Percentiles rank a stretch among this genome's conserved stretches.
phyloP scores from a whole-genome alignment of 2,888 invertebrate species.

The Diaphora mendica region DNA sequence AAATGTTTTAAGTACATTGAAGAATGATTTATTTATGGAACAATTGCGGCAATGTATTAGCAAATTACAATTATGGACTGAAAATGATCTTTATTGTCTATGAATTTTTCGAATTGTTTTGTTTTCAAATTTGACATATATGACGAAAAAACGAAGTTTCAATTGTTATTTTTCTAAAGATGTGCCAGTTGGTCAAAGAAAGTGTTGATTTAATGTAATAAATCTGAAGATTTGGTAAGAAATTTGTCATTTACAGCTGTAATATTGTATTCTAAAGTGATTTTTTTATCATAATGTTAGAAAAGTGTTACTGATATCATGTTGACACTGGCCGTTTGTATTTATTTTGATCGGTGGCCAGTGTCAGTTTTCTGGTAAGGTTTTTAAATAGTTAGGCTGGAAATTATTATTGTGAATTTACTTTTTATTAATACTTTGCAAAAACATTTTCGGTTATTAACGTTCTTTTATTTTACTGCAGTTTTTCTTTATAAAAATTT shows the following conservation, averaged over 20 bases:
- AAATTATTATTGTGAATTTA: constrained; percentile 43
- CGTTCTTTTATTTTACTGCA: not conserved
- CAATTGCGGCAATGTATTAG: constrained; percentile 23
- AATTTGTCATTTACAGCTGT: constrained; percentile 23
- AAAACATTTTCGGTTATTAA: constrained; percentile 30
- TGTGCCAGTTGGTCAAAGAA: constrained; percentile 72
- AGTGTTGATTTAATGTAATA: constrained; percentile 54
- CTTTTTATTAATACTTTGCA: constrained; percentile 38
- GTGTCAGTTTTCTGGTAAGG: constrained; percentile 53
- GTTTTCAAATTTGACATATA: constrained; percentile 64
- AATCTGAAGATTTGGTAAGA: constrained; percentile 58
- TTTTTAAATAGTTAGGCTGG: constrained; percentile 63
- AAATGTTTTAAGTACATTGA: not conserved
- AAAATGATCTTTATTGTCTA: constrained; percentile 33
- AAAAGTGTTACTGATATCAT: constrained; percentile 29
- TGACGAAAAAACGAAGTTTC: constrained; percentile 60
- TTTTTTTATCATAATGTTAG: constrained; percentile 32
- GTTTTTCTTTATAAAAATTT: not conserved
- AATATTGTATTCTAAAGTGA: constrained; percentile 36
- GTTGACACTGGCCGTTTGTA: constrained; percentile 59
- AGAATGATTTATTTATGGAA: not conserved
- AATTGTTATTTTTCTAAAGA: constrained; percentile 71
- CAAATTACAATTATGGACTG: constrained; percentile 6
- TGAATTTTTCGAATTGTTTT: constrained; percentile 58
- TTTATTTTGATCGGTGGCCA: constrained; percentile 65